Base-by-base conservation (phyloP, 2,797 vertebrate genomes). In the Epinephelus malabaricus region DNA sequence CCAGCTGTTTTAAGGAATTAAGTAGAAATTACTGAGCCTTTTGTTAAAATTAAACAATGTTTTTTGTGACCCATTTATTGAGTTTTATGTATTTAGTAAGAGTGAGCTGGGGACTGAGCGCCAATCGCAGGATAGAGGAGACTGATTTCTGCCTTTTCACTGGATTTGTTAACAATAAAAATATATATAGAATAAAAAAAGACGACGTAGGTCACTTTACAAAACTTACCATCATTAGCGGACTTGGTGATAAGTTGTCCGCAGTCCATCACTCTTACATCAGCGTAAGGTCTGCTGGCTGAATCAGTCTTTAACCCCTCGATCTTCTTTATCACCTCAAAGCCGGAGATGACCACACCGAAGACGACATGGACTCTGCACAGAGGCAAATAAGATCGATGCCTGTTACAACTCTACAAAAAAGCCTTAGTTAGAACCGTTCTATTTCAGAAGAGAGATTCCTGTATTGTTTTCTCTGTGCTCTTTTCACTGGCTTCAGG, bases 311-410 rank as follows among this genome's bases (percentile, higher is more conserved):
- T 99, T 92, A 99, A 94, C 58, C 97, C 97, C 90, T 99, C 98
- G 30, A 99, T 98, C 92, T 97, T 97, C 86, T 98, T 98, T 47
- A 99, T 97, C 66, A 98, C 97, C 92, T 99, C 98, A 92, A 99
- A 99, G 25, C 98, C 98, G 17, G 98, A 99, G 93, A 99, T 98
- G 86, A 99, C 96, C 54, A 97, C 89, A 75, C 98, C 98, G 78
- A 99, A 99, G 78, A 99, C 98, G 69, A 99, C 98, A 18, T 99
- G 98, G 19, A 99, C 97, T 6, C 97, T 99, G 93, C n/a, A 83
- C 61, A 76, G 78, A 91, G 10, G 64, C 0, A 38, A 6, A 69
- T 19, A 68, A 4, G 3, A 59, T 69, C 6, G 3, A 46, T 30
- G 21, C 6, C 11, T 2, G 2, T 60, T 11, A 27, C 4, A 64